Evolutionary conservation across 1,140 invertebrate species (phyloP), one percentile per base, ranked within the genome.

Genomic region (Macrostomum lignano): DNA sequence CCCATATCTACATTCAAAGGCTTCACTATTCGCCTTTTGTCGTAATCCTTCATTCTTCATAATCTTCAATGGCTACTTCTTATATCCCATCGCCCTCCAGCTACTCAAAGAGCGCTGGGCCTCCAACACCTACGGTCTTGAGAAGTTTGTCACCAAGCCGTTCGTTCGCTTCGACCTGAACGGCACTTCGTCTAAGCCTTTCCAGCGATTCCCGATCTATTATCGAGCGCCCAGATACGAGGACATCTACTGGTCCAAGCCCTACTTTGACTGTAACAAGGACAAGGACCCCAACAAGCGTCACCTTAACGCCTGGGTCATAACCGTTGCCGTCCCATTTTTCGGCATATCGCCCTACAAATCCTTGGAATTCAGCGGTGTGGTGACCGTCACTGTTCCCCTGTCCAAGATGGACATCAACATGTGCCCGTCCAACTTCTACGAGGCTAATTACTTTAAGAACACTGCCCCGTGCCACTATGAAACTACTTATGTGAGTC

Each of bases 261-360:
- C 86, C 2, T 78, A 78, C 47, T 93, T 74, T 52, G 81, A 91
- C 61, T 94, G 86, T 61, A 63, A 74, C 44, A n/a, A n/a, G n/a
- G n/a, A n/a, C n/a, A n/a, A n/a, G n/a, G 79, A 77, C 23, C 74
- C 53, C 4, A 44, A 58, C 19, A 73, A 78, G 44, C n/a, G n/a
- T n/a, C n/a, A n/a, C n/a, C n/a, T n/a, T n/a, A n/a, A n/a, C n/a
- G 77, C 78, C 60, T 94, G 84, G 86, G 66, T 88, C 40, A 68
- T 93, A 39, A 81, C 76, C 23, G 94, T 91, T 63, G 72, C 75
- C 31, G 71, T 71, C 33, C 84, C 84, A 33, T 93, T 94, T 67
- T 96, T 96, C 56, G 84, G 84, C 33, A 33, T 33, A 17, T 33
- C 17, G 3, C 33, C 25, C 3, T 36, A 33, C 21, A 30, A n/a